Conservation (phyloP, 2,888 invertebrate genomes). For the Pterobdella sp. region DNA sequence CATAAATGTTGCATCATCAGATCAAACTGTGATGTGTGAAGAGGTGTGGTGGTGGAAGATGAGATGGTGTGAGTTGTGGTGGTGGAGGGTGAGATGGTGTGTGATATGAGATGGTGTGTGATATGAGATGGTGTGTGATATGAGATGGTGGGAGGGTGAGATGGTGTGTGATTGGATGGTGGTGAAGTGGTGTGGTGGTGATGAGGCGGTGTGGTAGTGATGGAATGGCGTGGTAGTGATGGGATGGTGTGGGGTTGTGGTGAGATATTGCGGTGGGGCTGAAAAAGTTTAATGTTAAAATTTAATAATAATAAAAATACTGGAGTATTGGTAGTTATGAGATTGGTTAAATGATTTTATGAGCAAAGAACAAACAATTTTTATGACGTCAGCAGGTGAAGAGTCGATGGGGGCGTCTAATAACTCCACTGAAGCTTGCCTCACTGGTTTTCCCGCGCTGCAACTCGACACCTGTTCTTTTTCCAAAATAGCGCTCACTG, state of each 20-base stretch:
- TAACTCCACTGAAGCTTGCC: constrained; percentile 44
- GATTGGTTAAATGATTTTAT: not conserved
- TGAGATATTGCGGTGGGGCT: not conserved
- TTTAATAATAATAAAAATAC: not conserved
- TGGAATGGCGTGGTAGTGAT: not conserved
- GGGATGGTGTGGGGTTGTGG: not conserved
- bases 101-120: not conserved
- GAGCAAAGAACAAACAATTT: constrained; percentile 57
- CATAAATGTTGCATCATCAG: constrained; percentile 48
- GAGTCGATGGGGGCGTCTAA: constrained; percentile 39
- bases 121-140: not conserved
- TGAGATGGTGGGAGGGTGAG: not conserved
- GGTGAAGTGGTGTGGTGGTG: not conserved
- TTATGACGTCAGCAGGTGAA: constrained; percentile 63
- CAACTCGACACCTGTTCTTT: constrained; percentile 79
- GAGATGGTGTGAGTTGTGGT: not conserved
- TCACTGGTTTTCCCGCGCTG: constrained; percentile 57
- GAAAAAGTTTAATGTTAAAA: not conserved
- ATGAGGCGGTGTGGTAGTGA: not conserved
- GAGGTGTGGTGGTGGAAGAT: not conserved
- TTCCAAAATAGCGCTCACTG: constrained; percentile 79
- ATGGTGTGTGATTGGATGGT: not conserved
- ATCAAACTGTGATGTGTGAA: constrained; percentile 43
- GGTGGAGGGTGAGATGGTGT: not conserved
- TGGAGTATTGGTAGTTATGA: not conserved